Base-by-base conservation (phyloP, 2,113 vertebrate genomes). In the Onychostoma macrolepis region DNA sequence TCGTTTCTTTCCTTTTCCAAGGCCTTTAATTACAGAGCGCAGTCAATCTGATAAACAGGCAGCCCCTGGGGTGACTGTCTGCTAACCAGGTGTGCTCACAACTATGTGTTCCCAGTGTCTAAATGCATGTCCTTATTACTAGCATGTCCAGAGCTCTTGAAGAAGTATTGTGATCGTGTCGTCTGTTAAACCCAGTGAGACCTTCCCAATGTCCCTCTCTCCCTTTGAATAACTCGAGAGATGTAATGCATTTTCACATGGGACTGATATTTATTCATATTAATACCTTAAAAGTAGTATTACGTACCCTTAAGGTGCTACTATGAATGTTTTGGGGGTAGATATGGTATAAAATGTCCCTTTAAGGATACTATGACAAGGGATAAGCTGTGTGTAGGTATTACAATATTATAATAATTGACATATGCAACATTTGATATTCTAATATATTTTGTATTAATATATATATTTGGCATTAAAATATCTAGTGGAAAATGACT, bases 1-100 rank as follows among this genome's bases (percentile, higher is more conserved):
- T 75, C 19, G 61, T 50, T 53, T 15, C 83, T 79, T 88, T 80
- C 89, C 88, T 89, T 91, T 86, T 80, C 90, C 91, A 87, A 92
- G 87, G 83, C 84, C 80, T 61, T 86, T 95, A 95, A 95, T 95
- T 95, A 95, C 91, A 94, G 92, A 92, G 88, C 86, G 89, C 87
- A 91, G 85, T 89, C 90, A 90, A 92, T 95, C 93, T 93, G 93
- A 93, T 88, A 79, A 91, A 91, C 93, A 92, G 93, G 91, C 93
- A 94, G 90, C 92, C 92, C 93, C 87, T 0, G 86, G 88, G 92
- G 91, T 90, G 87, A 81, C 91, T 87, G 91, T 93, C 93, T 93
- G 83, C 85, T 89, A 94, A 93, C 91, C 94, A 95, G 94, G 94
- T 95, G 94, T 94, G 90, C 90, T 81, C 36, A 45, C 41, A 81